These are phyloP conservation scores for Homalodisca vitripennis DNA, from an alignment of 1,140 invertebrate species.

Conservation along the genomic window DNA sequence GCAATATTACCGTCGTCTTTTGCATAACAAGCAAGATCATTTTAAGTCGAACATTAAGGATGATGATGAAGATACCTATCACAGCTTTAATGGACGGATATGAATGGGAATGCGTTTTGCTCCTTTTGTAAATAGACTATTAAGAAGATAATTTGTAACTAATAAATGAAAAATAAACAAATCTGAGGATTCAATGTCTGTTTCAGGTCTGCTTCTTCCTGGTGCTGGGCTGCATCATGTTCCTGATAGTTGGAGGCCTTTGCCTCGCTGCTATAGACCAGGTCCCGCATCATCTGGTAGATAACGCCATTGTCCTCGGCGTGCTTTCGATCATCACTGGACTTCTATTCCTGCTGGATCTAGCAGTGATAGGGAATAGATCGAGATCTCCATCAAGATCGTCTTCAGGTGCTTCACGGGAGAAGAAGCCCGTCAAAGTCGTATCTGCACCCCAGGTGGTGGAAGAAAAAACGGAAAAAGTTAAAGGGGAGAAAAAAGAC, in stretches of 20 bases:
- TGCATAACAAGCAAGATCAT: too few species aligned
- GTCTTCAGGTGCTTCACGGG: neutral
- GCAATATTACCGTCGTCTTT: too few species aligned
- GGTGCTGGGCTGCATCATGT: conserved; percentile 41
- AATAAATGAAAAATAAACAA: neutral
- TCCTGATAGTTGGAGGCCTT: conserved; percentile 65
- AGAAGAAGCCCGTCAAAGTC: neutral
- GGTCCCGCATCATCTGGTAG: conserved; percentile 61
- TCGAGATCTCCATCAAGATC: too few species aligned
- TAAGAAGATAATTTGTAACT: too few species aligned
- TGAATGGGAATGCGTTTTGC: too few species aligned
- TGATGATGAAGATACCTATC: too few species aligned
- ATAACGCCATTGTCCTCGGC: conserved; percentile 68
- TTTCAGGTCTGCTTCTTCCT: conserved; percentile 51
- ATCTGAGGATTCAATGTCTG: neutral
- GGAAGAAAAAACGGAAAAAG: neutral
- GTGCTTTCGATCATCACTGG: conserved; percentile 65
- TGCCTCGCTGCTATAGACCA: conserved; percentile 67
- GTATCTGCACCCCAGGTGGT: neutral
- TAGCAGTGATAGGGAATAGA: conserved; percentile 52
- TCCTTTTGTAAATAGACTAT: too few species aligned
- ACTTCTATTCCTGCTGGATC: conserved; percentile 64
- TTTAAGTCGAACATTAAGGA: too few species aligned
- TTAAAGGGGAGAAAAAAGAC: neutral
- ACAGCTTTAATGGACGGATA: too few species aligned